Evolutionary conservation across 2,113 vertebrate species (phyloP), one percentile per base, ranked within the genome.

Genomic region (Phalacrocorax aristotelis): DNA sequence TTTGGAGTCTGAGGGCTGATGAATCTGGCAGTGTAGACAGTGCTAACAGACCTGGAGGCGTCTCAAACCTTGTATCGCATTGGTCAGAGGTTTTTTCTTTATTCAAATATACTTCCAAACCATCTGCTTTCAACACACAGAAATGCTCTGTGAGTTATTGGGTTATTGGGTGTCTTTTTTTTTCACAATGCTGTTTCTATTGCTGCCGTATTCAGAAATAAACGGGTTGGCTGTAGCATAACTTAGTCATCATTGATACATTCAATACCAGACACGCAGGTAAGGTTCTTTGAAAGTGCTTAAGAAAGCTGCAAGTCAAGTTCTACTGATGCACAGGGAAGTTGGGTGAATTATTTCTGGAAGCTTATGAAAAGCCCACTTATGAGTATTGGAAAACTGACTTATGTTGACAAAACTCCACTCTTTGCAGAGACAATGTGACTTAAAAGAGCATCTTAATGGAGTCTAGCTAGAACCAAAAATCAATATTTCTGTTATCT

Each of bases 401-500:
- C 86, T 74, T 94, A 68, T 36, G 72, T 70, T 88, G 42, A 62
- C 70, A 81, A 86, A 94, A 92, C 23, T 78, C 65, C 44, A 78
- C 44, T 96, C 51, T 83, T 52, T 49, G 26, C 22, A 93, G 72
- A 78, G 7, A 34, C 65, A 87, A 71, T 52, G 18, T 68, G 72
- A 87, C 66, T 93, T 88, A 69, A 93, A 92, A 89, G 18, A 83
- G 5, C 51, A 58, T 88, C 46, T 80, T 92, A 92, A 80, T 95
- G 90, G 84, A 93, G 66, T 74, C 62, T 49, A 87, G 21, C 54
- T 78, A 60, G 90, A 81, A 83, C 23, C 21, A 68, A 87, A 95
- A 94, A 96, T 95, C 85, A 93, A 86, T 95, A 93, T 75, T 87
- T 91, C 55, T 78, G 81, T 93, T 75, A 34, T 66, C n/a, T 58